These are phyloP conservation scores for Charaxes varanes DNA, from an alignment of 1,140 invertebrate species.

Conservation along the genomic window DNA sequence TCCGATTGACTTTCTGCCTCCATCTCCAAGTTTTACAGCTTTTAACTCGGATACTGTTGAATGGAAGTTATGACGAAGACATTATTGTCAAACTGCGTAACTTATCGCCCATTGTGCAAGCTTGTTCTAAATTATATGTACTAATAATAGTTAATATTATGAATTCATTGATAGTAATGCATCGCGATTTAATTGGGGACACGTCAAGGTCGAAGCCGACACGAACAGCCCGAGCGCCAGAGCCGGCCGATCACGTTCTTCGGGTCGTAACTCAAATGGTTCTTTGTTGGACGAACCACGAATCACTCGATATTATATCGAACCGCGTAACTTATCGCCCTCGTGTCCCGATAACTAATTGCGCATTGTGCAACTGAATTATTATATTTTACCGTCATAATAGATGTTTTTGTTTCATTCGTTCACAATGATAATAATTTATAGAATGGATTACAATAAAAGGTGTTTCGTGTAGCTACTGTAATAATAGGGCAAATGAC, in stretches of 20 bases:
- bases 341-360: constrained; percentile 20
- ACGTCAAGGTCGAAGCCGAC: constrained; percentile 23
- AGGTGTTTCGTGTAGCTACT: too few species aligned
- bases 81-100: too few species aligned
- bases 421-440: too few species aligned
- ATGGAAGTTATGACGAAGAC: too few species aligned
- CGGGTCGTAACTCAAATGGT: constrained; percentile 24
- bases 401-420: constrained; percentile 8
- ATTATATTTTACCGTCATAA: constrained; percentile 9
- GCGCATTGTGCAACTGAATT: constrained; percentile 20
- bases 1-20: too few species aligned
- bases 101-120: background rate
- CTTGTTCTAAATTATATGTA: background rate
- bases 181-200: constrained; percentile 12
- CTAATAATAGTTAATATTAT: background rate
- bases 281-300: constrained; percentile 21
- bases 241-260: constrained; percentile 21
- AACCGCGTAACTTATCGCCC: constrained; percentile 16
- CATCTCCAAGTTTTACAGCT: too few species aligned
- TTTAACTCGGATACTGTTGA: too few species aligned
- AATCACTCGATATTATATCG: constrained; percentile 17
- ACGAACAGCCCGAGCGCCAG: constrained; percentile 21
- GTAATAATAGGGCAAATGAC: too few species aligned
- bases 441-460: too few species aligned
- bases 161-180: constrained; percentile 3